Base-by-base conservation (phyloP, 2,113 vertebrate genomes). In the Scolopax mira region DNA sequence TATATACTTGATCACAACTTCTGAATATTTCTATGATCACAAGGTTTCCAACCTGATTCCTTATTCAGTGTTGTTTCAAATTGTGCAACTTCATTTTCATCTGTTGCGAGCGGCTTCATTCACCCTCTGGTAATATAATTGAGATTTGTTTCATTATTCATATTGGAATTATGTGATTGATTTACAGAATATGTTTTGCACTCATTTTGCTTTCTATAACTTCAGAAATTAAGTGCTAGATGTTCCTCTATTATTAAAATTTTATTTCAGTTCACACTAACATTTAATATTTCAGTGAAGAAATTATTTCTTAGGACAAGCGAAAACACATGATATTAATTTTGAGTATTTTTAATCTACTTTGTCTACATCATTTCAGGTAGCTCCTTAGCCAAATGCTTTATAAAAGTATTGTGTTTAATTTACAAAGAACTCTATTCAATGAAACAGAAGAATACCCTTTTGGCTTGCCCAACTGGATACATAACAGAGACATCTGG, bases 381-480 rank as follows among this genome's bases (percentile, higher is more conserved):
- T 96, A 95, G 48, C 81, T 91, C 54, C 78, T 82, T 84, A 71
- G 92, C 78, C 90, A 96, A 96, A 90, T 71, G 61, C 42, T 89
- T 89, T 69, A 64, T 51, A 89, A 92, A 95, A 91, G 54, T 64
- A 82, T 80, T 83, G 42, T 71, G 66, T 55, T 81, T 81, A 89
- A 91, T 94, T 88, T 96, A 92, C 79, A 93, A 95, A 83, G 79
- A 89, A 21, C 27, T 90, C 73, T 71, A 69, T 93, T 95, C 91
- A 95, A 66, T 92, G 89, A 96, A 97, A 93, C 48, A 96, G 58
- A 91, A 97, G 84, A 96, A 83, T 93, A 94, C 35, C 22, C 51
- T 88, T 90, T 88, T 94, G 94, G 70, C 54, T 83, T 91, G 52
- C 37, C 81, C 85, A 92, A 37, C 22, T 96, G 73, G 74, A 93